Conservation (phyloP, 2,113 vertebrate genomes). For the Ranitomeya imitator region DNA sequence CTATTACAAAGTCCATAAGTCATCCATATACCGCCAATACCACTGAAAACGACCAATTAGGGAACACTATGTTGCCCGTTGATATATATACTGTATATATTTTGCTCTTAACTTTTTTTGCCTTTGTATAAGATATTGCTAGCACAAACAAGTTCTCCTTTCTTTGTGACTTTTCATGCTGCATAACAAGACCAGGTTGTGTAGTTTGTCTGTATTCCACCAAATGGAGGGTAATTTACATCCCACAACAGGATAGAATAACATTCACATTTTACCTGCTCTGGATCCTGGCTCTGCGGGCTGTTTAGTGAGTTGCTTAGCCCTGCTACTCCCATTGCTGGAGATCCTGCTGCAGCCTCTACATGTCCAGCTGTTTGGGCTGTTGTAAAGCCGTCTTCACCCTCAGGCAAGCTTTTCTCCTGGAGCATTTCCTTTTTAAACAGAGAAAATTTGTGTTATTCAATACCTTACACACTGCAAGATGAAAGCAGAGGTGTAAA, state of each 20-base stretch:
- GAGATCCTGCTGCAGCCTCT: constrained; percentile 76
- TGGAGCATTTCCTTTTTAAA: constrained; percentile 91
- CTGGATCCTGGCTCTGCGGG: constrained; percentile 78
- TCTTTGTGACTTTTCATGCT: background rate
- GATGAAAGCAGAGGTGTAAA: constrained; percentile 8
- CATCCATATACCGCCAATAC: background rate
- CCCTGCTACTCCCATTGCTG: constrained; percentile 76
- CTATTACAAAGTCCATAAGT: too few relatives aligned
- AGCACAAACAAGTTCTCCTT: background rate
- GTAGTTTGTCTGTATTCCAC: background rate
- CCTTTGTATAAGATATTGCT: background rate
- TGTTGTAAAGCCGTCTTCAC: constrained; percentile 83
- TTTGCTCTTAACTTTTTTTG: background rate
- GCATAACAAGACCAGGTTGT: too few relatives aligned
- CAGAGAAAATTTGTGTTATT: constrained; percentile 13
- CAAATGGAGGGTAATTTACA: background rate
- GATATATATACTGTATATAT: too few relatives aligned
- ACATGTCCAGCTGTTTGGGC: constrained; percentile 74
- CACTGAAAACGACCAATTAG: background rate
- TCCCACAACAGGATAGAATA: background rate
- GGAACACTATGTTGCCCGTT: background rate
- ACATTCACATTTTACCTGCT: constrained; percentile 80
- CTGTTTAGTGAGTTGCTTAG: constrained; percentile 75
- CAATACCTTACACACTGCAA: background rate
- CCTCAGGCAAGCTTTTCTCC: constrained; percentile 90